Conservation (phyloP, 2,888 invertebrate species). For the Automeris io region DNA sequence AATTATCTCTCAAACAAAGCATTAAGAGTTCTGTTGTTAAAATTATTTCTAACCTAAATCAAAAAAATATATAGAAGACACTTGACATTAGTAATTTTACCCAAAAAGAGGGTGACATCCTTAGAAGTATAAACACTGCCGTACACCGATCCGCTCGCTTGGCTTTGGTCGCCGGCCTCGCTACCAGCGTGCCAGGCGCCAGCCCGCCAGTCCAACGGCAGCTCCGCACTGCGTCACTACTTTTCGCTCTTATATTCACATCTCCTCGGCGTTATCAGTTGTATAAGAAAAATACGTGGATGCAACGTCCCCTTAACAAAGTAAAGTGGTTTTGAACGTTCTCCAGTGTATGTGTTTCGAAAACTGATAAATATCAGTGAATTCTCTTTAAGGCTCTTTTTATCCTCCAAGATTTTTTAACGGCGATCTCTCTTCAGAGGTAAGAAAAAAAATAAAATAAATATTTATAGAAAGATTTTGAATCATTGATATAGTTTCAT, state of each 20-base stretch:
- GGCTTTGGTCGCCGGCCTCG: conserved; percentile 30
- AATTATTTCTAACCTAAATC: too few relatives aligned
- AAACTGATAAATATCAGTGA: conserved; percentile 36
- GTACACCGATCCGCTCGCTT: too few relatives aligned
- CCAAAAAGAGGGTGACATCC: too few relatives aligned
- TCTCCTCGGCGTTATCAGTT: conserved; percentile 21
- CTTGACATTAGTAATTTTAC: too few relatives aligned
- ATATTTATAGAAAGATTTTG: conserved; percentile 1
- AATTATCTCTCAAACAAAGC: too few relatives aligned
- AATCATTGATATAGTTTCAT: not conserved
- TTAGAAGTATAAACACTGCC: too few relatives aligned
- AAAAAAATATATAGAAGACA: too few relatives aligned
- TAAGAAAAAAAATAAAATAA: conserved; percentile 32
- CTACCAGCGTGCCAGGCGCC: conserved; percentile 23
- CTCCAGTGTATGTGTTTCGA: conserved; percentile 38
- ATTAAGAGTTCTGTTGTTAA: too few relatives aligned
- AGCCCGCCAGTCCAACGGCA: conserved; percentile 49
- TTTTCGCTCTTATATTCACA: conserved; percentile 21
- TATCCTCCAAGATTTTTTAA: conserved; percentile 39
- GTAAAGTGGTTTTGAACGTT: conserved; percentile 22
- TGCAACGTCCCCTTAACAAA: conserved; percentile 20
- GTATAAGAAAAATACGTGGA: conserved; percentile 23
- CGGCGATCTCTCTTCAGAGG: conserved; percentile 50
- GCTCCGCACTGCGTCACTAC: conserved; percentile 67
- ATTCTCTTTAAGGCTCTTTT: conserved; percentile 34